These are phyloP conservation scores for Melitaea athalia DNA, from an alignment of 2,888 invertebrate species.

Conservation along the genomic window DNA sequence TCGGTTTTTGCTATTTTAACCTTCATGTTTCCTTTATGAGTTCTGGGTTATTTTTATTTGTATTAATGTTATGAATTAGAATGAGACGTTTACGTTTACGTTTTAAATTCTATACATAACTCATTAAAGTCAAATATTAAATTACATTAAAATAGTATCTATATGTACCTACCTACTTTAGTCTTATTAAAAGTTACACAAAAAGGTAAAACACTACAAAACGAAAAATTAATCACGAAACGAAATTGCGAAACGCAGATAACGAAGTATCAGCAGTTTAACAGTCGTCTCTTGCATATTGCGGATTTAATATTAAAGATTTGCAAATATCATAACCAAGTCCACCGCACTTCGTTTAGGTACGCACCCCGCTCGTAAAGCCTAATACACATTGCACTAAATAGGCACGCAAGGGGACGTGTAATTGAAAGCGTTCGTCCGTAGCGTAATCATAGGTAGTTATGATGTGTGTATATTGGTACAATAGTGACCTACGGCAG, in stretches of 20 bases:
- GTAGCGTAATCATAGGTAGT: background rate
- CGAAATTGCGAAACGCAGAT: conserved; percentile 58
- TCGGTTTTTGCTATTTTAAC: background rate
- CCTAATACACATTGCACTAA: conserved; percentile 44
- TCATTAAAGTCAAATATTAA: background rate
- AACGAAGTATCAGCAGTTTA: conserved; percentile 49
- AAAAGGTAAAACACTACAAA: background rate
- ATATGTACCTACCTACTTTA: too few species aligned
- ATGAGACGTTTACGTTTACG: too few species aligned
- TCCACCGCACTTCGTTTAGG: conserved; percentile 53
- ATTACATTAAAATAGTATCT: too few species aligned
- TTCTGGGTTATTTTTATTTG: background rate
- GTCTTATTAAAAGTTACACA: background rate
- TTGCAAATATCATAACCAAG: conserved; percentile 60
- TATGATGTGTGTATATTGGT: background rate
- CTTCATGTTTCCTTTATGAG: background rate
- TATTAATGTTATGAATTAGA: too few species aligned
- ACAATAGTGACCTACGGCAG: too few species aligned
- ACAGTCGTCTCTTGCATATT: conserved; percentile 51
- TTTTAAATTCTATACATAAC: too few species aligned
- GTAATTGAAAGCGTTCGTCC: conserved; percentile 20
- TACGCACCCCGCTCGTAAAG: conserved; percentile 46
- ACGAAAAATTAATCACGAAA: conserved; percentile 14
- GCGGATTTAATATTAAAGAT: conserved; percentile 71
- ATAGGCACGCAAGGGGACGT: conserved; percentile 30